Evolutionary conservation across 2,113 vertebrate genomes (phyloP), one percentile per base, ranked within the genome.

Genomic region (Nesoenas mayeri): DNA sequence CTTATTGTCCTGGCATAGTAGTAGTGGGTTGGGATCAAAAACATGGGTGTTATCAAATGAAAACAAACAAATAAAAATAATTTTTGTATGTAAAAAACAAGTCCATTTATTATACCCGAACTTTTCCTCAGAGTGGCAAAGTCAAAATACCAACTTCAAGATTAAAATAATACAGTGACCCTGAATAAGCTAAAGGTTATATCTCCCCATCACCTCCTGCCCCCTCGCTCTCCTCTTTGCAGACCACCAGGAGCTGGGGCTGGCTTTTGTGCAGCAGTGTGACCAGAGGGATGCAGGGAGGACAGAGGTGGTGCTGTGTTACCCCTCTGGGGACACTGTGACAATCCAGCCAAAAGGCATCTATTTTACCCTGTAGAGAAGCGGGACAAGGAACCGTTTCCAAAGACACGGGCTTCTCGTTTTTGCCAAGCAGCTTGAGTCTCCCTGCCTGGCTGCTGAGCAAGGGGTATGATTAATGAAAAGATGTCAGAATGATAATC

Each of bases 391-490:
- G 78, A 84, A 40, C 11, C 86, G 74, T 94, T 98, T 97, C 97
- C 94, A 96, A 88, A 96, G 77, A 93, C 51, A 95, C 88, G 57
- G 95, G 86, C 79, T 95, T 88, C 97, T 95, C 17, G 15, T 79
- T 95, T 97, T 97, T 97, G 95, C 98, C 94, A 91, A 97, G 93
- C 97, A 96, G 96, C 94, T 93, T 96, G 95, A 89, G 17, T 94
- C 71, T 97, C 95, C 79, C 96, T 97, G 96, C 91, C 91, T 91
- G 95, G 94, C 93, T 98, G 96, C 95, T 87, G 89, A 97, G 96
- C 82, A 97, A 92, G 96, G 92, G 89, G 25, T 85, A 89, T 99
- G 98, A 99, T 99, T 99, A 98, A 99, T 99, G 98, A 98, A 98
- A 98, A 98, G 97, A 97, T 98, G 98, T 98, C 98, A 98, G 89